phyloP scores from a whole-genome alignment of 2,797 vertebrate genomes.

The Lerista edwardsae region DNA sequence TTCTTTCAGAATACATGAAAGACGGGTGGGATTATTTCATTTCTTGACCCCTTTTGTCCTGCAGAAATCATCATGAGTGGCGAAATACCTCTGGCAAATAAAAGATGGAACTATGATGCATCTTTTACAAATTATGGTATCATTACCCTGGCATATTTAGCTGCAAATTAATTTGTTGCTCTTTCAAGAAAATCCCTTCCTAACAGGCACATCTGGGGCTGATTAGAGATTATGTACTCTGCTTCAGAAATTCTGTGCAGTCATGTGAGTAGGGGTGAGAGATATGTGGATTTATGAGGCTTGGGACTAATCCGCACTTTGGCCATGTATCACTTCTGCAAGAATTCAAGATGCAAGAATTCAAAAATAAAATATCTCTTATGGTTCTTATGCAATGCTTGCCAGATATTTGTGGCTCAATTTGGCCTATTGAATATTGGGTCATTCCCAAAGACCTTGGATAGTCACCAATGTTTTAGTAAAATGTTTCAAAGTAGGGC shows the following conservation, averaged over 20 bases:
- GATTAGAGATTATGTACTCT: constrained; percentile 1
- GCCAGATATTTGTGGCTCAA: no score
- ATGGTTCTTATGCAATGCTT: no score
- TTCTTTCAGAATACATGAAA: no score
- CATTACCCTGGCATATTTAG: constrained; percentile 24
- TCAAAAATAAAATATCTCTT: no score
- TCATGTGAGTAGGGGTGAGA: background rate
- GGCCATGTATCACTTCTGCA: background rate
- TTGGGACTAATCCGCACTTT: background rate
- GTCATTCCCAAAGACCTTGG: no score
- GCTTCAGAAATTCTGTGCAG: background rate
- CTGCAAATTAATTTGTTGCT: background rate
- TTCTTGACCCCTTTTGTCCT: background rate
- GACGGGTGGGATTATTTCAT: background rate
- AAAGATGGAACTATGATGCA: background rate
- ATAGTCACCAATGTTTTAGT: no score
- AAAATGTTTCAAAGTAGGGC: no score
- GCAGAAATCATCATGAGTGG: background rate
- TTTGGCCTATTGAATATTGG: no score
- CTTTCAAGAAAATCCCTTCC: background rate
- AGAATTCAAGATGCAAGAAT: background rate
- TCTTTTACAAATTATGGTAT: constrained; percentile 21
- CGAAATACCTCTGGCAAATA: background rate
- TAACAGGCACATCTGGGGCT: background rate
- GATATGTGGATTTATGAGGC: background rate